Percentiles rank a stretch among this genome's conserved stretches.
phyloP scores from a whole-genome alignment of 2,888 invertebrate species.

The Plebejus melissa region DNA sequence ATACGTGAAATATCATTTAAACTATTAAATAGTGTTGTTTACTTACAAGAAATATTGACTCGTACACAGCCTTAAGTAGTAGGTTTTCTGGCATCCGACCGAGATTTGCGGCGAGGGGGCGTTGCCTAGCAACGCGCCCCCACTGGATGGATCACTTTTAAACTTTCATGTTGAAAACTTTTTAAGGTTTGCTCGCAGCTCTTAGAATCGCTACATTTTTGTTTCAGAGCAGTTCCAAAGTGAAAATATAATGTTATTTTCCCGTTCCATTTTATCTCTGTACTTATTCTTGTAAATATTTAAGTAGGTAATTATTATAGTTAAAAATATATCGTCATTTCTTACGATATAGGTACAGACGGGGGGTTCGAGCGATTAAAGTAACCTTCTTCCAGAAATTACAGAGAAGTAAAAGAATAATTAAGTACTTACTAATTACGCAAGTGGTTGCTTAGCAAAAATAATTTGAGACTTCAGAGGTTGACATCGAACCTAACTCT shows the following conservation, averaged over 20 bases:
- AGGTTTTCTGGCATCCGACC: constrained; percentile 63
- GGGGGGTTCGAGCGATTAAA: background rate
- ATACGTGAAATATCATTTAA: background rate
- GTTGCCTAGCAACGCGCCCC: constrained; percentile 65
- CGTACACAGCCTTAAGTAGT: constrained; percentile 42
- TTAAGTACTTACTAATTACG: background rate
- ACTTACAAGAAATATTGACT: constrained; percentile 2
- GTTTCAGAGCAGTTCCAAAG: constrained; percentile 59
- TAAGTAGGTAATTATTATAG: constrained; percentile 19
- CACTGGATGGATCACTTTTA: constrained; percentile 68
- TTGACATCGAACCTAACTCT: background rate
- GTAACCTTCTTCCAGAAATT: background rate
- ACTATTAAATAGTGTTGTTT: background rate
- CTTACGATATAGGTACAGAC: background rate
- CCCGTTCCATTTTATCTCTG: constrained; percentile 22
- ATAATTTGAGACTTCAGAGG: background rate
- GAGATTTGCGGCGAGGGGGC: constrained; percentile 70
- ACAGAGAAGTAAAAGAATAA: background rate
- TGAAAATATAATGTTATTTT: constrained; percentile 47
- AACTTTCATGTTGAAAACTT: constrained; percentile 78
- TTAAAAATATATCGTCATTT: background rate
- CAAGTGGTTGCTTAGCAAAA: background rate
- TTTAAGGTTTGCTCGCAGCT: constrained; percentile 75
- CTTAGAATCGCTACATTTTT: constrained; percentile 68
- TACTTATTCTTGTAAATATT: constrained; percentile 13